These are phyloP conservation scores for Hippocampus zosterae DNA, from an alignment of 2,113 vertebrate species.

Conservation along the genomic window DNA sequence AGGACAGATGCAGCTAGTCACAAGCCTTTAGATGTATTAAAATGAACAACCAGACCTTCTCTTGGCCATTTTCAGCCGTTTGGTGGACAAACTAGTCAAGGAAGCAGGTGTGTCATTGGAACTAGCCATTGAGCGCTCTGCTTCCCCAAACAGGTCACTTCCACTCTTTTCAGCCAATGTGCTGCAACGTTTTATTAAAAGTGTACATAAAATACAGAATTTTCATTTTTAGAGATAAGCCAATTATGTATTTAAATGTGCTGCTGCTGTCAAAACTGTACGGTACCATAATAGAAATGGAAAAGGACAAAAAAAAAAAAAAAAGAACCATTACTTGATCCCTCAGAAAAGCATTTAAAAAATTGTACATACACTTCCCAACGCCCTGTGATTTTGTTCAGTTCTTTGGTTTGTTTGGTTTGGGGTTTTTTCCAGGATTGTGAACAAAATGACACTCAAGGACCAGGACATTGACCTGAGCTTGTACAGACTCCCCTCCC, in stretches of 20 bases:
- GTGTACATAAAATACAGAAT: slow-evolving; percentile 96
- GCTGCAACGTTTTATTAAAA: slow-evolving; percentile 70
- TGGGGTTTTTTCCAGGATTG: slow-evolving; percentile 66
- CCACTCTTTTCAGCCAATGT: slow-evolving; percentile 36
- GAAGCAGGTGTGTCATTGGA: slow-evolving; percentile 25
- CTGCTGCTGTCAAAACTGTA: slow-evolving; percentile 85
- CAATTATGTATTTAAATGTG: slow-evolving; percentile 84
- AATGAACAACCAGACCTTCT: slow-evolving; percentile 49
- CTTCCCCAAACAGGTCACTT: slow-evolving; percentile 32
- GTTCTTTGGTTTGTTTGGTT: background rate
- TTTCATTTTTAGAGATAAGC: slow-evolving; percentile 90
- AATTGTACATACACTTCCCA: slow-evolving; percentile 95
- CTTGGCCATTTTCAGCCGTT: slow-evolving; percentile 32
- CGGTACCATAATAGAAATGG: slow-evolving; percentile 57
- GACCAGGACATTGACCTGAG: slow-evolving; percentile 83
- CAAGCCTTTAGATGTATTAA: slow-evolving; percentile 92
- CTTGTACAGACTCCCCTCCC: slow-evolving; percentile 72
- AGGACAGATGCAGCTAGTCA: slow-evolving; percentile 99
- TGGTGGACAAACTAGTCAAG: slow-evolving; percentile 44
- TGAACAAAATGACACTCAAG: slow-evolving; percentile 84
- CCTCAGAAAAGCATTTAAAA: slow-evolving; percentile 86
- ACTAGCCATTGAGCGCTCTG: slow-evolving; percentile 32
- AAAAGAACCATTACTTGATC: slow-evolving; percentile 74
- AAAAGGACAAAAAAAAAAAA: slow-evolving; percentile 50
- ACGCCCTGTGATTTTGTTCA: slow-evolving; percentile 79